Evolutionary conservation across 2,888 invertebrate species (phyloP), one percentile per base, ranked within the genome.

Genomic region (Chymomyza fuscimana): DNA sequence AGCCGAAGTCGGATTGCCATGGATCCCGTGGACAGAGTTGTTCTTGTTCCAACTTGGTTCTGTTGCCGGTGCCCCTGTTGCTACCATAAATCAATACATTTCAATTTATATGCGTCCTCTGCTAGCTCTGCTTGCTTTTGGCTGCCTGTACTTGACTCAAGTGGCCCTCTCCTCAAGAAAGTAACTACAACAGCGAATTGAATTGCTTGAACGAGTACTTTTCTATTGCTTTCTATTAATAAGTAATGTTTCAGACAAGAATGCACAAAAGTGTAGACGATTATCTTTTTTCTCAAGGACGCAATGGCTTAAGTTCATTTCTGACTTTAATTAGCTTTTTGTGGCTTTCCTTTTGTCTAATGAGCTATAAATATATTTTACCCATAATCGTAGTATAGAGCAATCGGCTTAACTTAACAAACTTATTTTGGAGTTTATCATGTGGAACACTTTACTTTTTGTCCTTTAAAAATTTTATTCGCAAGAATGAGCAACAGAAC

Each of bases 51-150:
- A 50, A 16, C 40, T 60, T 59, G 22, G n/a, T 59, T 29, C 65
- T 58, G 32, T 19, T 67, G 61, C 58, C 46, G 16, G 5, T 52
- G 61, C 59, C 52, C 69, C 73, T 64, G 70, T 67, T 73, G 66
- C 72, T 66, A 60, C 77, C 86, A 85, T 84, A 86, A 86, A 86
- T 86, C 86, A 85, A 85, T 86, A 86, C 74, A 78, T 81, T 80
- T 86, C 74, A 80, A 80, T 84, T 83, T 79, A 75, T 79, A 70
- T 75, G 80, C 75, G 70, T 67, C 76, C 74, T 61, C 76, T 70
- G 63, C 75, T 58, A 22, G 22, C 32, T 32, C 52, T 32, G 51
- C 29, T 68, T 69, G 72, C 63, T 66, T 61, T 67, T 50, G 66
- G 65, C 16, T 64, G 29, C 40, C 54, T 52, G 36, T 25, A 50